Conservation (phyloP, 2,797 vertebrate species). For the Lithobates pipiens region DNA sequence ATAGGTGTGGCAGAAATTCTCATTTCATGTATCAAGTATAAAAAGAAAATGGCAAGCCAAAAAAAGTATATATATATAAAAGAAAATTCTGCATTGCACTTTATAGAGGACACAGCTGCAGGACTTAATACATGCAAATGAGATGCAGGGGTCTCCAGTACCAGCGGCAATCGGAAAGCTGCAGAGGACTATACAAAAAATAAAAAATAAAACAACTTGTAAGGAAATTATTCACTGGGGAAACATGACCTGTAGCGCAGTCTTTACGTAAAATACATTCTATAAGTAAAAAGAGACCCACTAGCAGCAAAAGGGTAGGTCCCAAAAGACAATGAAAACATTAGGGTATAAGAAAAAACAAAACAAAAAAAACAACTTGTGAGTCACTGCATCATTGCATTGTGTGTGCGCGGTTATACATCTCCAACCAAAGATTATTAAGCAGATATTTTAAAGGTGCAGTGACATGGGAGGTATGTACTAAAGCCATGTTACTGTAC, state of each 20-base stretch:
- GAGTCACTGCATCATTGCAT: slow-evolving; percentile 56
- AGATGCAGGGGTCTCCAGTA: slow-evolving; percentile 34
- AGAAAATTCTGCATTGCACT: slow-evolving; percentile 33
- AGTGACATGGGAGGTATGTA: slow-evolving; percentile 20
- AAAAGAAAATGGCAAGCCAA: slow-evolving; percentile 55
- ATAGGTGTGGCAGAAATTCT: slow-evolving; percentile 84
- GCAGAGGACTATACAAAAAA: slow-evolving; percentile 46
- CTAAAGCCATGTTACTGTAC: slow-evolving; percentile 39
- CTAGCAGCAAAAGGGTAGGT: slow-evolving; percentile 51
- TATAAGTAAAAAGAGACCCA: slow-evolving; percentile 38
- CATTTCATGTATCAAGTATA: slow-evolving; percentile 85
- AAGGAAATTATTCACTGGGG: slow-evolving; percentile 19
- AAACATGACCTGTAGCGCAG: slow-evolving; percentile 42
- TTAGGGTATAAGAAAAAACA: not conserved
- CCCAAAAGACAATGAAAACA: slow-evolving; percentile 19
- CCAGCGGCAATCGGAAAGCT: slow-evolving; percentile 31
- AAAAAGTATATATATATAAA: not conserved
- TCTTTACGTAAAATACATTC: slow-evolving; percentile 55
- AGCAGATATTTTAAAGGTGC: slow-evolving; percentile 39
- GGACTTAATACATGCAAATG: slow-evolving; percentile 51
- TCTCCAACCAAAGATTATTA: slow-evolving; percentile 28
- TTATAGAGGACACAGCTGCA: slow-evolving; percentile 28
- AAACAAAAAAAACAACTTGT: slow-evolving; percentile 7
- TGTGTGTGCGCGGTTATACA: slow-evolving; percentile 55
- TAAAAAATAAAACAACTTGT: not conserved